phyloP scores from a whole-genome alignment of 2,888 invertebrate species.

The Xanthorhoe designata region DNA sequence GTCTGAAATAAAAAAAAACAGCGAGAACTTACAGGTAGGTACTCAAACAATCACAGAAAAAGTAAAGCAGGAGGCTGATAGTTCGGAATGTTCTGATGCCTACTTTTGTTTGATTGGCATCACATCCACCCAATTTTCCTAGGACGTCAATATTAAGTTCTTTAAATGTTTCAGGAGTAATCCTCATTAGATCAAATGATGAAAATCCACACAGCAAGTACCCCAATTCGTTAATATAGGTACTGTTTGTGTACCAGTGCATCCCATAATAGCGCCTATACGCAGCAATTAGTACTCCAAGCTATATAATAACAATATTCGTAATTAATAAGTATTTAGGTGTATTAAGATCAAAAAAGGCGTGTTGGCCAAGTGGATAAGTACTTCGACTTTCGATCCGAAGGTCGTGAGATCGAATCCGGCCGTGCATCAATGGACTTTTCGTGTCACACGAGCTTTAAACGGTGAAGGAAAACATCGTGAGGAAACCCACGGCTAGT shows the following conservation, averaged over 20 bases:
- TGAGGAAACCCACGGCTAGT: no score
- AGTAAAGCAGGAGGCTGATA: not conserved
- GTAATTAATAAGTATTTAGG: no score
- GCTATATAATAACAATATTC: slow-evolving; percentile 49
- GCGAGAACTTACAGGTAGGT: not conserved
- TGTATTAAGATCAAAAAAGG: no score
- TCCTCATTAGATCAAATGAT: slow-evolving; percentile 61
- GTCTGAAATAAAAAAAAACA: slow-evolving; percentile 58
- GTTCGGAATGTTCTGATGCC: not conserved
- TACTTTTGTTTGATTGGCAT: slow-evolving; percentile 67
- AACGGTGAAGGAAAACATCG: no score
- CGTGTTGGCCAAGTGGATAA: no score
- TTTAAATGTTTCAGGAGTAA: slow-evolving; percentile 64
- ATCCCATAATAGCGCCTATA: slow-evolving; percentile 73
- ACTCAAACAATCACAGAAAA: not conserved
- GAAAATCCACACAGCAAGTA: slow-evolving; percentile 78
- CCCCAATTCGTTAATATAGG: slow-evolving; percentile 70
- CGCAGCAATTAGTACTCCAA: slow-evolving; percentile 70
- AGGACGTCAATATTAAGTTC: slow-evolving; percentile 64
- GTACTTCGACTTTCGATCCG: no score
- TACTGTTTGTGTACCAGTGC: slow-evolving; percentile 65
- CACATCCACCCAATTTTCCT: slow-evolving; percentile 64
- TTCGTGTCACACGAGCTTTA: no score
- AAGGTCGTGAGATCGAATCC: no score
- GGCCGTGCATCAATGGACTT: no score